Base-by-base conservation (phyloP, 2,888 invertebrate species). In the Rhamphomyia laevipes region DNA sequence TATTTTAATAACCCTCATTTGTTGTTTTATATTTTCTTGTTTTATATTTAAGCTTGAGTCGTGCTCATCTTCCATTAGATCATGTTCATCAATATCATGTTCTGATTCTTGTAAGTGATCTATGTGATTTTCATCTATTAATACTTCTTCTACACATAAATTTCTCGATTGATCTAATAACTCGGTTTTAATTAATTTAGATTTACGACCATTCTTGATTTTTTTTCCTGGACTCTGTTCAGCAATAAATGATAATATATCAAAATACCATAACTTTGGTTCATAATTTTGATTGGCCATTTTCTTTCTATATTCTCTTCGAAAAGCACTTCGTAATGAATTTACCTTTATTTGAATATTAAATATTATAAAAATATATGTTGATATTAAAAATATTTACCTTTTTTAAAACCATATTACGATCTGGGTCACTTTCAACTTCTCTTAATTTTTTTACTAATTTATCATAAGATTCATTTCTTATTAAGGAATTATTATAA, bases 331-430 rank as follows among this genome's bases (percentile, higher is more conserved):
- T 13, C 68, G 60, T 11, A 68, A 52, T 0, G 68, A 68, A 49
- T 69, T 69, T 15, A 68, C 69, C 55, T 68, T 68, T 7, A 27
- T 6, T 27, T 27, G 2, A 27, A 27, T 6, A 27, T 7, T 27
- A 27, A 21, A 21, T 21, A 21, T 21, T 27, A 27, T 27, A 6
- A 7, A 27, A 6, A 27, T 9, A 6, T 27, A 7, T 27, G n/a
- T n/a, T n/a, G 9, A 27, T 7, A 2, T 27, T 27, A 27, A 27
- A 27, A 27, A 27, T 27, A 27, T 2, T 27, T 37, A 68, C 69
- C 55, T 68, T 68, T 3, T 70, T 56, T n/a, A 69, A 66, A 5
- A 68, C 68, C 67, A 68, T 68, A 13, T 65, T 61, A 21, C 70
- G 62, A 53, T 69, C 68, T 9, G 68, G 65, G 57, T 63, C 62